Percentiles rank a stretch among this genome's conserved stretches.
Evolutionary conservation across 2,888 invertebrate genomes (phyloP).

Genomic region (Perizoma affinitatum): DNA sequence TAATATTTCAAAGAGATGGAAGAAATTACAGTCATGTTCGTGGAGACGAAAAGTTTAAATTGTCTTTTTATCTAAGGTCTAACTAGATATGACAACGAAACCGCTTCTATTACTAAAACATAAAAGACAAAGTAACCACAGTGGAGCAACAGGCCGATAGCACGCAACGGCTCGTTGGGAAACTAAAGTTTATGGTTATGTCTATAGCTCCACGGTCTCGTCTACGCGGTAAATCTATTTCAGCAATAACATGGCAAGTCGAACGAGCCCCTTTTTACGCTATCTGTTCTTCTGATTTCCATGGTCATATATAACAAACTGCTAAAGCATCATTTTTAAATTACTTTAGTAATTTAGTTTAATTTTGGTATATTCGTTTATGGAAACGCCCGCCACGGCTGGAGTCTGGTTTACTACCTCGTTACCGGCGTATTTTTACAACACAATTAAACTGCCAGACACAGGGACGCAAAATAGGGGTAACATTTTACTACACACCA

Average conservation of each 20-base stretch:
- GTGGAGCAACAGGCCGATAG: slow-evolving; percentile 25
- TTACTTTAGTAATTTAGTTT: no score
- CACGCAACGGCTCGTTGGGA: slow-evolving; percentile 19
- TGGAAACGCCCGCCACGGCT: slow-evolving; percentile 43
- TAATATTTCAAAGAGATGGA: no score
- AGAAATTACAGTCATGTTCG: no score
- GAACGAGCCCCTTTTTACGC: neutral
- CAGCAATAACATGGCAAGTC: slow-evolving; percentile 6
- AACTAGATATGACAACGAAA: neutral
- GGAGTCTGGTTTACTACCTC: slow-evolving; percentile 71
- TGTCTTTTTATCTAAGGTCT: neutral
- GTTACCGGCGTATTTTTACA: slow-evolving; percentile 78
- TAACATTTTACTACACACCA: slow-evolving; percentile 62
- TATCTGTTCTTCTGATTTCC: no score
- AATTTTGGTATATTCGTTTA: slow-evolving; percentile 45
- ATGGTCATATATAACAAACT: no score
- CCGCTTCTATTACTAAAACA: slow-evolving; percentile 5
- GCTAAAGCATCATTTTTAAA: no score
- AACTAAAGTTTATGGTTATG: slow-evolving; percentile 9
- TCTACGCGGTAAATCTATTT: slow-evolving; percentile 9
- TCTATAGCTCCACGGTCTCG: neutral
- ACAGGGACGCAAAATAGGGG: slow-evolving; percentile 69
- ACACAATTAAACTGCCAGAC: slow-evolving; percentile 71
- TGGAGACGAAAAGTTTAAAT: no score
- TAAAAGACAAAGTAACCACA: slow-evolving; percentile 5